These are phyloP conservation scores for Drosophila crucigera DNA, from an alignment of 2,888 invertebrate genomes.

Conservation along the genomic window DNA sequence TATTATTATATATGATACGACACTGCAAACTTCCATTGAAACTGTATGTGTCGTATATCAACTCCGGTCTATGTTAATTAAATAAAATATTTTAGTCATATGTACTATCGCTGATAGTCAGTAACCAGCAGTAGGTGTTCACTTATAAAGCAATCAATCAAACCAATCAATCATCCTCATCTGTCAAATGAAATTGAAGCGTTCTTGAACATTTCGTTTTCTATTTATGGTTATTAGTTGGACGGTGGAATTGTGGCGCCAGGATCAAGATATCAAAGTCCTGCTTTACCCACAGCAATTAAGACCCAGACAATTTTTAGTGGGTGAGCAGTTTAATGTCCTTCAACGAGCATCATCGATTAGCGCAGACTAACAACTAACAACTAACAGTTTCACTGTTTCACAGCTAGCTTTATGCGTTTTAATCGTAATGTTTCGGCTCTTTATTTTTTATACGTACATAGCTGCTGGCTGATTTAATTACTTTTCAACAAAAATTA, in stretches of 20 bases:
- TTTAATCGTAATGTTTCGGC: conserved; percentile 28
- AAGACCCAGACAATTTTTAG: neutral
- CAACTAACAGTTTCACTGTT: conserved; percentile 19
- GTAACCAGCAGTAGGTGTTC: neutral
- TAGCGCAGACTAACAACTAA: conserved; percentile 16
- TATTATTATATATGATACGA: neutral
- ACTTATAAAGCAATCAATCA: neutral
- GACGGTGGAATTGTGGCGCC: neutral
- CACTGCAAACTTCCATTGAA: neutral
- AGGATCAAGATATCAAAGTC: conserved; percentile 1
- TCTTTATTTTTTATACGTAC: conserved; percentile 8
- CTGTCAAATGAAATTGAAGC: conserved; percentile 3
- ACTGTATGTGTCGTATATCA: neutral
- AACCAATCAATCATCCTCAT: conserved; percentile 5
- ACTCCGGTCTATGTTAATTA: neutral
- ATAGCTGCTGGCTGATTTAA: conserved; percentile 57
- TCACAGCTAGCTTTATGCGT: conserved; percentile 4
- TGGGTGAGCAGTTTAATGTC: conserved; percentile 33
- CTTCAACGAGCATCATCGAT: conserved; percentile 19
- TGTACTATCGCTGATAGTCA: neutral
- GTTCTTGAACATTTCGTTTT: conserved; percentile 2
- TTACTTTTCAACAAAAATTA: conserved; percentile 67
- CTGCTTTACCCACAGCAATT: neutral
- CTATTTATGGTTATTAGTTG: neutral
- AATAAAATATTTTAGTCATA: neutral